Conservation (phyloP, 2,113 vertebrate species). For the Catharus minimus region DNA sequence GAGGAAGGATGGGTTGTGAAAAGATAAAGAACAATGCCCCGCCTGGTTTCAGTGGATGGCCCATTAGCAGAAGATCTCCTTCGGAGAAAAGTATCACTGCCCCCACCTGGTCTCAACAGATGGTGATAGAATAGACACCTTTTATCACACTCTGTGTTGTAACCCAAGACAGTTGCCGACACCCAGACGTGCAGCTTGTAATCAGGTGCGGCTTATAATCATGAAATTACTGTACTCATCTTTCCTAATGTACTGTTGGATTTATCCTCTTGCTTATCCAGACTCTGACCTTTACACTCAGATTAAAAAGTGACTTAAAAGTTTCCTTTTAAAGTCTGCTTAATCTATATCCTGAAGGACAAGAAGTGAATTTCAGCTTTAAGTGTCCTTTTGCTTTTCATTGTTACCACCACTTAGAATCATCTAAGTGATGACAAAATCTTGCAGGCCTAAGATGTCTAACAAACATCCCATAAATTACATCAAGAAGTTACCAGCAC, state of each 20-base stretch:
- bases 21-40: too few relatives aligned
- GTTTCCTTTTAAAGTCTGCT: neutral
- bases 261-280: neutral
- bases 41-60: too few relatives aligned
- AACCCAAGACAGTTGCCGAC: too few relatives aligned
- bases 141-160: too few relatives aligned
- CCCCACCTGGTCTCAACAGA: too few relatives aligned
- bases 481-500: rapidly evolving
- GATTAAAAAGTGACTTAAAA: neutral
- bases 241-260: neutral
- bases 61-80: too few relatives aligned
- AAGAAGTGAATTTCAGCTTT: neutral
- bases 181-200: too few relatives aligned
- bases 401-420: neutral
- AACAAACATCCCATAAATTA: neutral
- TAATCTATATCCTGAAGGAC: neutral
- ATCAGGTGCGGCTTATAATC: too few relatives aligned
- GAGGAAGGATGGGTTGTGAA: too few relatives aligned
- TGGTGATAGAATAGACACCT: too few relatives aligned
- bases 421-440: neutral
- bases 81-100: too few relatives aligned
- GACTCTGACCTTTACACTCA: neutral
- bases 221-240: neutral
- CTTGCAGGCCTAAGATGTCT: neutral
- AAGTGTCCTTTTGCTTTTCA: neutral